These are phyloP conservation scores for Rhea americana DNA, from an alignment of 2,113 vertebrate genomes.

Conservation along the genomic window DNA sequence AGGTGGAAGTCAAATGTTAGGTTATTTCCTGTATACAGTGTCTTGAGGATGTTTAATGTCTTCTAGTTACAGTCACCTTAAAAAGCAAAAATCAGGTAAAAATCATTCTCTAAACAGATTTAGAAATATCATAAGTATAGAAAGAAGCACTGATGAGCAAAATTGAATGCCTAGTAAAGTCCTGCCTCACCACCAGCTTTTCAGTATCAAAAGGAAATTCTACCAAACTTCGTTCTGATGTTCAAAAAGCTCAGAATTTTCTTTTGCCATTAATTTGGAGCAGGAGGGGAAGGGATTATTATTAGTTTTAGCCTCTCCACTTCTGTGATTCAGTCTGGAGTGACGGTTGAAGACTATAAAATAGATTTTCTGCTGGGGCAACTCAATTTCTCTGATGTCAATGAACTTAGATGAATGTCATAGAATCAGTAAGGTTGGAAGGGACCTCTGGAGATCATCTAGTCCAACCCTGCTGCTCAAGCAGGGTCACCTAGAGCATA, in stretches of 20 bases:
- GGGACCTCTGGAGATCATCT: too few species aligned
- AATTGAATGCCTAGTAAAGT: background rate
- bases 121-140: background rate
- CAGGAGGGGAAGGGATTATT: background rate
- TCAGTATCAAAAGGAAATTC: background rate
- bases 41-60: background rate
- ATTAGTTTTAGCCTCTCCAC: background rate
- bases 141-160: background rate
- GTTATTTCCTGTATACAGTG: background rate
- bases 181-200: background rate
- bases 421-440: too few species aligned
- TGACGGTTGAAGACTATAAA: background rate
- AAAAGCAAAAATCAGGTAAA: background rate
- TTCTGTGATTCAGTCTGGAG: background rate
- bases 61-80: background rate
- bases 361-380: accelerated
- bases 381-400: background rate
- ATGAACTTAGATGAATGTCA: background rate
- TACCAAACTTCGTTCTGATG: background rate
- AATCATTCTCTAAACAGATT: background rate
- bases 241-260: background rate
- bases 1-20: background rate
- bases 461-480: too few species aligned
- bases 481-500: too few species aligned
- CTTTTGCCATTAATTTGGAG: background rate